phyloP scores from a whole-genome alignment of 2,888 invertebrate genomes.

The Dicyrtomina minuta region DNA sequence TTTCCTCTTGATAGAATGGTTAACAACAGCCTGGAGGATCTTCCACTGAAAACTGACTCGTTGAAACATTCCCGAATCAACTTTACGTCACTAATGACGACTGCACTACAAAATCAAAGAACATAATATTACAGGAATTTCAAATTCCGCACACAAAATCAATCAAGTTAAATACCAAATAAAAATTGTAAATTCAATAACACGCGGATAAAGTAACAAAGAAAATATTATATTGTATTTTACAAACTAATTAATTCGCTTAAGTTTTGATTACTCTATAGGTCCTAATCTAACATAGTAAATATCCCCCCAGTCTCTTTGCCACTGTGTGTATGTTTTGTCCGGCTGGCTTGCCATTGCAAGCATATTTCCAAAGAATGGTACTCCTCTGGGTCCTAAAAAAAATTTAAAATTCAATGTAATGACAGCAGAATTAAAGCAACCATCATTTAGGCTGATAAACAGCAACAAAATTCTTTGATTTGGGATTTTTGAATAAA shows the following conservation, averaged over 20 bases:
- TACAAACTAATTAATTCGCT: not conserved
- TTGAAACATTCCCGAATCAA: constrained; percentile 16
- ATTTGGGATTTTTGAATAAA: no score
- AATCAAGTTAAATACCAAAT: not conserved
- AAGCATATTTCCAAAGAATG: not conserved
- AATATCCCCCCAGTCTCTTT: constrained; percentile 8
- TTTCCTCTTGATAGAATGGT: constrained; percentile 12
- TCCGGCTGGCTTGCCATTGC: not conserved
- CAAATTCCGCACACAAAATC: no score
- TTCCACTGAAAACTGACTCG: constrained; percentile 13
- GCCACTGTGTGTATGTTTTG: constrained; percentile 15
- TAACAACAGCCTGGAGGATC: constrained; percentile 6
- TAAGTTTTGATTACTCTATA: constrained; percentile 1
- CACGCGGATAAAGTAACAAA: no score
- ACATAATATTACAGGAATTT: no score
- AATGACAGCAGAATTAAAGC: no score
- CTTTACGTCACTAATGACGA: not conserved
- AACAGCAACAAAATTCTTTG: no score
- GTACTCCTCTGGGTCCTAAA: constrained; percentile 3
- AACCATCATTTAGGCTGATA: no score
- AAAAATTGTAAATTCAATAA: not conserved
- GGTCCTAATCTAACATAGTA: not conserved
- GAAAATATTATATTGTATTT: no score
- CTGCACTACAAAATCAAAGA: constrained; percentile 3
- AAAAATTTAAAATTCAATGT: no score